Evolutionary conservation across 2,888 invertebrate species (phyloP).

Genomic region (Oscheius sp.): DNA sequence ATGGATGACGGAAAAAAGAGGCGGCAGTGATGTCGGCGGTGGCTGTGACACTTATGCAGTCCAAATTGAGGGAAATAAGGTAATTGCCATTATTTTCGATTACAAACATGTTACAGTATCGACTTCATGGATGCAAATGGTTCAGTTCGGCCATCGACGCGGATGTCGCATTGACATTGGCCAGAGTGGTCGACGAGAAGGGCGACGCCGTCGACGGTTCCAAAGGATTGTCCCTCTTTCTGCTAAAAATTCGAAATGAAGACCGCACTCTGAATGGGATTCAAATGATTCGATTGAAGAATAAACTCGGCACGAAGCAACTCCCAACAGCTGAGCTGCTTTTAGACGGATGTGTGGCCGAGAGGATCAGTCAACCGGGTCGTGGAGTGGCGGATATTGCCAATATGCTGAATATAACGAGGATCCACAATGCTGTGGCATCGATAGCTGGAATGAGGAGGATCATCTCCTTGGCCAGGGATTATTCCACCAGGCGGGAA

Average conservation of each 20-base stretch:
- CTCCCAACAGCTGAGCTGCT: conserved; percentile 78
- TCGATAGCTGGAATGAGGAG: conserved; percentile 73
- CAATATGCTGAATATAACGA: conserved; percentile 77
- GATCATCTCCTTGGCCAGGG: conserved; percentile 76
- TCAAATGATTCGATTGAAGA: conserved; percentile 77
- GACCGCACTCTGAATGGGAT: conserved; percentile 76
- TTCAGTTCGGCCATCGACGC: conserved; percentile 79
- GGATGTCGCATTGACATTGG: conserved; percentile 77
- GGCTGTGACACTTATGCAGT: conserved; percentile 70
- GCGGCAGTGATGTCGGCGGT: conserved; percentile 78
- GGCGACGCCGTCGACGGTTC: conserved; percentile 74
- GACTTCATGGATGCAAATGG: conserved; percentile 78
- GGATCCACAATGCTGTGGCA: conserved; percentile 77
- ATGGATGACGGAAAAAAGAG: conserved; percentile 79
- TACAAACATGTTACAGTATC: conserved; percentile 47
- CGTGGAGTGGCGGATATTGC: conserved; percentile 77
- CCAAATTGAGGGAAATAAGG: conserved; percentile 50
- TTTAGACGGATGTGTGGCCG: conserved; percentile 75
- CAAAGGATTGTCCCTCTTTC: conserved; percentile 77
- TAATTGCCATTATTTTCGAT: background rate
- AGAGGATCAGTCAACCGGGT: conserved; percentile 49
- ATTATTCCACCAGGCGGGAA: conserved; percentile 76
- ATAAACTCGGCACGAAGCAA: conserved; percentile 78
- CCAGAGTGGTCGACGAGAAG: conserved; percentile 75
- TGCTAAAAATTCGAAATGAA: conserved; percentile 74